phyloP scores from a whole-genome alignment of 1,140 invertebrate species.

The Sesamia nonagrioides region DNA sequence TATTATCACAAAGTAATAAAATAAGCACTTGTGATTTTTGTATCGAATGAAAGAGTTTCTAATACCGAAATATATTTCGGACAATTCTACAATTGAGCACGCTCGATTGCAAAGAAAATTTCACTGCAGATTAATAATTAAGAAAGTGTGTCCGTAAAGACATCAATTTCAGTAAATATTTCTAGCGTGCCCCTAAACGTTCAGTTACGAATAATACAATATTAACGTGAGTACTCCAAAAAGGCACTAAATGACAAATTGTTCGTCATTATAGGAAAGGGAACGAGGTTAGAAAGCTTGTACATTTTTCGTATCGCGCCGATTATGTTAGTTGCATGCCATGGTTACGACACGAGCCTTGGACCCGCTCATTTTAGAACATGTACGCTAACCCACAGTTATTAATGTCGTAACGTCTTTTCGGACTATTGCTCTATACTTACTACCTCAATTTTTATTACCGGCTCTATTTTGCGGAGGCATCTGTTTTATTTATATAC shows the following conservation, averaged over 20 bases:
- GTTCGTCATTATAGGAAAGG: slow-evolving; percentile 61
- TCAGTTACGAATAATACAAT: slow-evolving; percentile 2
- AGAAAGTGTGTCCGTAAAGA: not conserved
- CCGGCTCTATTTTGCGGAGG: not conserved
- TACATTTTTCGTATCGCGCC: slow-evolving; percentile 60
- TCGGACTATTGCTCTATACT: slow-evolving; percentile 39
- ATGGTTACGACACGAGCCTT: slow-evolving; percentile 67
- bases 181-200: not conserved
- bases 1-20: slow-evolving; percentile 28
- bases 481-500: too few relatives aligned
- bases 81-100: slow-evolving; percentile 9
- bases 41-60: slow-evolving; percentile 23
- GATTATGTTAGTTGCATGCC: slow-evolving; percentile 58
- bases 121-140: not conserved
- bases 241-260: slow-evolving; percentile 45
- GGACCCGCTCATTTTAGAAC: slow-evolving; percentile 59
- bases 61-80: not conserved
- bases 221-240: slow-evolving; percentile 17
- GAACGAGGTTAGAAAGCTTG: slow-evolving; percentile 74
- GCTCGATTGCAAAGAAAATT: not conserved
- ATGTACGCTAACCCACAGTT: slow-evolving; percentile 55
- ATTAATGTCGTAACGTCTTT: slow-evolving; percentile 64
- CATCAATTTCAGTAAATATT: not conserved
- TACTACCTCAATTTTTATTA: slow-evolving; percentile 15
- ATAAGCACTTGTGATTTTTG: slow-evolving; percentile 32